phyloP scores from a whole-genome alignment of 2,888 invertebrate species.

The Melinaea marsaeus region DNA sequence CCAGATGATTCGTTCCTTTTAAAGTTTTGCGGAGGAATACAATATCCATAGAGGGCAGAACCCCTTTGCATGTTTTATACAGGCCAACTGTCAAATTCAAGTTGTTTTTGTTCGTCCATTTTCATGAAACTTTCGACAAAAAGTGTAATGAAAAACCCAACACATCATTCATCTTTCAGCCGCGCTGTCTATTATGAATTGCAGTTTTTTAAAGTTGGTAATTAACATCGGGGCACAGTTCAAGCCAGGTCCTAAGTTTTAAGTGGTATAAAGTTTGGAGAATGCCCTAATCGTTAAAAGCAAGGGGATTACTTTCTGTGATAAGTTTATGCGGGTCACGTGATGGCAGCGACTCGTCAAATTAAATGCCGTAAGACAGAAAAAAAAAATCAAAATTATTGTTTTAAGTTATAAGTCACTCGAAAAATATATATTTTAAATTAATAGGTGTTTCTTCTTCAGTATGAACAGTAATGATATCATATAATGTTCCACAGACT shows the following conservation, averaged over 20 bases:
- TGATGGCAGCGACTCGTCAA: constrained; percentile 30
- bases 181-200: constrained; percentile 75
- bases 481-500: too few species aligned
- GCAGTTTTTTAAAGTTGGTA: constrained; percentile 75
- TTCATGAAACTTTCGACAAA: constrained; percentile 45
- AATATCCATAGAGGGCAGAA: constrained; percentile 33
- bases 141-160: constrained; percentile 51
- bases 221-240: constrained; percentile 68
- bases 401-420: constrained; percentile 20
- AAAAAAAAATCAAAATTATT: constrained; percentile 15
- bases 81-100: constrained; percentile 47
- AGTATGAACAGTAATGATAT: too few species aligned
- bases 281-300: constrained; percentile 71
- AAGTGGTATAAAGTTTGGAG: constrained; percentile 68
- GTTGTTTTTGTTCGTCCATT: constrained; percentile 48
- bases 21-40: constrained; percentile 22
- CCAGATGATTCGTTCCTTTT: constrained; percentile 30
- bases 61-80: constrained; percentile 40
- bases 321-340: constrained; percentile 39
- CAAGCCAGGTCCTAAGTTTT: constrained; percentile 63
- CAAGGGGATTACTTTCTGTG: constrained; percentile 42
- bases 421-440: neutral
- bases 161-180: constrained; percentile 75
- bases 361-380: constrained; percentile 24
- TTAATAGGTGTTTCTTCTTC: neutral